These are phyloP conservation scores for Laupala kohalensis DNA, from an alignment of 1,140 invertebrate species.

Conservation along the genomic window DNA sequence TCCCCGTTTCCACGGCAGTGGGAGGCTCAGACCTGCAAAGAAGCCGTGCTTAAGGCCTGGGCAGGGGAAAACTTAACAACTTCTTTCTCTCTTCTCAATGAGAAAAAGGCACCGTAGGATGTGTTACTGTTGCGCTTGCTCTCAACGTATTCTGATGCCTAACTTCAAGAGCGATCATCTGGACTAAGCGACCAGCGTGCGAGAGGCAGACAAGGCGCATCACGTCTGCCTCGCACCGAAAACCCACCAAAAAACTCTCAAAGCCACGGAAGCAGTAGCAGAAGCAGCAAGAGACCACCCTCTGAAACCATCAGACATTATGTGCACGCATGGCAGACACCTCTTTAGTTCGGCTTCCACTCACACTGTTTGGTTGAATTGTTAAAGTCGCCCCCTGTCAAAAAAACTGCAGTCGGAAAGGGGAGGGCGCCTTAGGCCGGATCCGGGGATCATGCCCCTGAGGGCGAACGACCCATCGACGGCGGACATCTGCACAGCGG, in stretches of 20 bases:
- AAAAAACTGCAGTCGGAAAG: no score
- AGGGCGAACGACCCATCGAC: no score
- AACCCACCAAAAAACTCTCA: not conserved
- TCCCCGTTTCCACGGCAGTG: no score
- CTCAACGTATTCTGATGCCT: not conserved
- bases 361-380: not conserved
- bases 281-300: no score
- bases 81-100: not conserved
- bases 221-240: not conserved
- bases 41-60: no score
- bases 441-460: no score
- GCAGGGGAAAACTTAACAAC: not conserved
- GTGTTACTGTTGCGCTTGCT: not conserved
- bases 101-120: not conserved
- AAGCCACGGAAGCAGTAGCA: no score
- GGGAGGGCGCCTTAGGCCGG: no score
- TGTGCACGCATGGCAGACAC: not conserved
- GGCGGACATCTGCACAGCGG: no score
- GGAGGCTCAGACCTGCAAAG: no score
- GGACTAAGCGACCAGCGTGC: not conserved
- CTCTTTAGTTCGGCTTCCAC: not conserved
- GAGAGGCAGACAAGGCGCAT: not conserved
- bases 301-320: no score
- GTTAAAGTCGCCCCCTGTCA: no score
- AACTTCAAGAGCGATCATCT: not conserved